phyloP scores from a whole-genome alignment of 2,113 vertebrate species.

The Hippocampus guttulatus region DNA sequence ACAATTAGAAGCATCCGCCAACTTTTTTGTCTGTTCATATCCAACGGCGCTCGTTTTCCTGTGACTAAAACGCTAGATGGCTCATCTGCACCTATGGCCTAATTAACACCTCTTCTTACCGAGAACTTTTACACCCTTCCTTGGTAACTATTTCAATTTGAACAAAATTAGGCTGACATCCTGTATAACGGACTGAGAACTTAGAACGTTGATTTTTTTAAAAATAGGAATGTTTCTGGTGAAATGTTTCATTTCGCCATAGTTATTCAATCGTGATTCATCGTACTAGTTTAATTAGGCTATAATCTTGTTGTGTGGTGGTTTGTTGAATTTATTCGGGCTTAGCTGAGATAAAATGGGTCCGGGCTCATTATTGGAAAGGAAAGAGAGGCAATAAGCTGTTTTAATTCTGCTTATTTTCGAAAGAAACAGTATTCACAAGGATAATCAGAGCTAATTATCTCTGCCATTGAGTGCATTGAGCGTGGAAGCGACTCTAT shows the following conservation, averaged over 20 bases:
- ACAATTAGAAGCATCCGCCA: neutral
- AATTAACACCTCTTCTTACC: neutral
- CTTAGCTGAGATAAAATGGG: constrained; percentile 28
- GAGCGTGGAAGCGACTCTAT: neutral
- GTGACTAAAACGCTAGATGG: neutral
- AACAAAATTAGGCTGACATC: neutral
- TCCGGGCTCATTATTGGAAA: constrained; percentile 28
- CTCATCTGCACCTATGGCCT: neutral
- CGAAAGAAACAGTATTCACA: constrained; percentile 27
- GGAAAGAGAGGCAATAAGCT: constrained; percentile 34
- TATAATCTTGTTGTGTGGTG: constrained; percentile 13
- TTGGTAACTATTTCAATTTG: neutral
- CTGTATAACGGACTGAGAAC: neutral
- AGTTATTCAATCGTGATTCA: constrained; percentile 24
- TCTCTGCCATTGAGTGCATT: constrained; percentile 22
- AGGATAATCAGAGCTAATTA: constrained; percentile 32
- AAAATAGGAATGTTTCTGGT: neutral
- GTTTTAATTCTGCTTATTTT: constrained; percentile 29
- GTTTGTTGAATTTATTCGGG: constrained; percentile 10
- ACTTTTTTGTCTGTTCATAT: neutral
- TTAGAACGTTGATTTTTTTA: neutral
- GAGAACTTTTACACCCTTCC: neutral
- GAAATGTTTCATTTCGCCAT: neutral
- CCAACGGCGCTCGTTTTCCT: neutral
- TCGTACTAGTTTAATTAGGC: constrained; percentile 26